Evolutionary conservation across 2,113 vertebrate species (phyloP), one percentile per base, ranked within the genome.

Genomic region (Lipophrys pholis): DNA sequence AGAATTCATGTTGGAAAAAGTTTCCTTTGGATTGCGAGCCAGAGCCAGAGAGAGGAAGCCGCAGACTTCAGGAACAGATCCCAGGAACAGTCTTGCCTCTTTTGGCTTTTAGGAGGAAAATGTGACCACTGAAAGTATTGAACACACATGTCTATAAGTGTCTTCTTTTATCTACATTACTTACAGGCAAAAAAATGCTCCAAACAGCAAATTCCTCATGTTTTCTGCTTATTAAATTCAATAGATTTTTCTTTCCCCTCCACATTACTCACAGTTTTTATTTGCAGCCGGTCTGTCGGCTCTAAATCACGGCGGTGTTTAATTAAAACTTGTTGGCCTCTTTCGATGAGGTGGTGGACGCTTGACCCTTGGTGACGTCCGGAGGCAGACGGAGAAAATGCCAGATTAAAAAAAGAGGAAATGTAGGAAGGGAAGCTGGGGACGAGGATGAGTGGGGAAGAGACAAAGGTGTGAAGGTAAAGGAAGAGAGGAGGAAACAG

Each of bases 221-320:
- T 78, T 54, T 68, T 36, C 7, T 45, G 15, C 52, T 73, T 38
- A 54, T 62, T 71, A 62, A 61, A 35, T 50, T 1, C 1, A 12
- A 59, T 57, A 40, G 67, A 74, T 76, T 57, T 68, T 43, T 10
- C 7, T 53, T 21, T n/a, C 41, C 21, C 3, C n/a, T 16, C 40
- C 5, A 7, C 46, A 43, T 76, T 58, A 48, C 43, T 66, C 16
- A 6, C 15, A 40, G 50, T 16, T 14, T 78, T 72, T n/a, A 60
- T 78, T 49, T 76, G 40, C 52, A 67, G 69, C 66, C 8, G 3
- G 9, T 67, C 55, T 30, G 21, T 4, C 4, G 21, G 21, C 36
- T 60, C 55, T 80, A 78, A 87, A 72, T 85, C 69, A 69, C 10
- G 14, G n/a, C 11, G 55, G 51, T 41, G 10, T 81, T 84, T 81